Evolutionary conservation across 2,888 invertebrate genomes (phyloP), one percentile per base, ranked within the genome.

Genomic region (Drosophila pullipes): DNA sequence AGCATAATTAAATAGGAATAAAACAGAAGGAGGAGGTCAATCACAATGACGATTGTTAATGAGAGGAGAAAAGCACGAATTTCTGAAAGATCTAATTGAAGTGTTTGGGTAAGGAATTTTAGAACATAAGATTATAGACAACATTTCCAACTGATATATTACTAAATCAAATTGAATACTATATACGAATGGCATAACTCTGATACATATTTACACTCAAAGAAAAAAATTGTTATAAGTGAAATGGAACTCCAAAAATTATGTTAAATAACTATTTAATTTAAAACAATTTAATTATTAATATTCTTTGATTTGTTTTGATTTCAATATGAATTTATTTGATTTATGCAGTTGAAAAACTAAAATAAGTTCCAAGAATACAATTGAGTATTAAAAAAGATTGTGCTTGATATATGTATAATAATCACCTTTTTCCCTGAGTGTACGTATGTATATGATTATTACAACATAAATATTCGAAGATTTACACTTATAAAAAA

Each of bases 11-110:
- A 44, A 4, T 41, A 18, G 61, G 33, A 35, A 30, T 18, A 18
- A 41, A 49, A 50, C 1, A 44, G 28, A 31, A 47, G 63, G 57
- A 44, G 6, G 33, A 31, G 39, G 71, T 52, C 35, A 41, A 57
- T 62, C 33, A 57, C n/a, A 63, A 37, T 35, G 31, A 44, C 28
- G 22, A 31, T 22, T 31, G 31, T 44, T 44, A 22, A 44, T 58
- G 44, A 25, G 18, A 18, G 44, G 44, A 58, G 5, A 41, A 30
- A 57, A 39, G 57, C 57, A 39, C 30, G 13, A 55, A n/a, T 55
- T 7, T 37, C 37, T 39, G 7, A 39, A n/a, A 39, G 31, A 58
- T 31, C 18, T 31, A 16, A 41, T 41, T 31, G 30, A 22, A 58
- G n/a, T 47, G 44, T 37, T 37, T 18, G 18, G 37, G 28, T 6